A percentile compares a stretch with the other conserved stretches of the same genome.
phyloP scores from a whole-genome alignment of 2,797 vertebrate species.

The Hemibagrus guttatus region DNA sequence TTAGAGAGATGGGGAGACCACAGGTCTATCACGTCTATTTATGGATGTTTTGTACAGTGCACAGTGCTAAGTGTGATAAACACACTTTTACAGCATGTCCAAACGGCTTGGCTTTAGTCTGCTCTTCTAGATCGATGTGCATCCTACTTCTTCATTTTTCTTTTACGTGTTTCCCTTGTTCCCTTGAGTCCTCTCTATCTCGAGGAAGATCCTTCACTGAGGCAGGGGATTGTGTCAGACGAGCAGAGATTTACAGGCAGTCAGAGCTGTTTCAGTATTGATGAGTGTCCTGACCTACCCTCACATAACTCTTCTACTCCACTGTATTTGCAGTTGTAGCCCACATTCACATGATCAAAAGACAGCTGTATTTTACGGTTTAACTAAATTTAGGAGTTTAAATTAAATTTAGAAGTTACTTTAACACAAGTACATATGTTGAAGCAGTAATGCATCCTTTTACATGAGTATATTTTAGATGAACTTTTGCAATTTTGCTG shows the following conservation, averaged over 20 bases:
- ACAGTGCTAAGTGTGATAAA: conserved; percentile 46
- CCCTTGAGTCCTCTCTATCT: conserved; percentile 53
- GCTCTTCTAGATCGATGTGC: conserved; percentile 46
- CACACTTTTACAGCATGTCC: conserved; percentile 48
- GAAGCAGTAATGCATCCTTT: background rate
- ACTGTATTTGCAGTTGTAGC: background rate
- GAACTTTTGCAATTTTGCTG: background rate
- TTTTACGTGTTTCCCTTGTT: conserved; percentile 49
- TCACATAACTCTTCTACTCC: conserved; percentile 23
- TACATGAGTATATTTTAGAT: background rate
- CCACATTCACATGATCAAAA: background rate
- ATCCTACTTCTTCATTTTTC: conserved; percentile 44
- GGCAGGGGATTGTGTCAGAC: conserved; percentile 34
- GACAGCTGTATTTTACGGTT: background rate
- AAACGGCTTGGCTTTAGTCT: conserved; percentile 39
- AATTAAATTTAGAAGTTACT: background rate
- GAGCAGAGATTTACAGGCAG: conserved; percentile 51
- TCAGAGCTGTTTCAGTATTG: conserved; percentile 45
- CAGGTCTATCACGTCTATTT: conserved; percentile 52
- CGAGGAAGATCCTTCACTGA: conserved; percentile 48
- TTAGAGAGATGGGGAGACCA: conserved; percentile 28
- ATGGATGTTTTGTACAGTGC: conserved; percentile 44
- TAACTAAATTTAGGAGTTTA: background rate
- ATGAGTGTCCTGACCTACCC: conserved; percentile 41
- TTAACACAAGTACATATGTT: background rate